Percentiles rank a stretch among this genome's conserved stretches.
Evolutionary conservation across 1,140 invertebrate species (phyloP).

Genomic region (Papilio machaon): DNA sequence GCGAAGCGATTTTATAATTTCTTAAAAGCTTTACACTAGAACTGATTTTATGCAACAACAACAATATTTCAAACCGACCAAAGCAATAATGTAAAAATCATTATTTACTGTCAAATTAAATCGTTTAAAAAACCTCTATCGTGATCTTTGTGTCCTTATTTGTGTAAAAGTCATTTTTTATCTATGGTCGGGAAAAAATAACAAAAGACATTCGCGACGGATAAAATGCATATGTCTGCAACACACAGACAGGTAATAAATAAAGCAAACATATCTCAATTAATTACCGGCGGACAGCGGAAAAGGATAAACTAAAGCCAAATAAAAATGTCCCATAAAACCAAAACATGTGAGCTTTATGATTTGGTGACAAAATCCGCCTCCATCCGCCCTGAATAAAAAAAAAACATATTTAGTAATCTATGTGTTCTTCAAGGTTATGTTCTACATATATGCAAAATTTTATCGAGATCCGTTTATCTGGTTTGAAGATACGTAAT

Average conservation of each 20-base stretch:
- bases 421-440: too few species aligned
- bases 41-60: background rate
- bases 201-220: constrained; percentile 41
- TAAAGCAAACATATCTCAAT: constrained; percentile 18
- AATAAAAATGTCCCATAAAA: constrained; percentile 1
- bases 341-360: background rate
- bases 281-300: constrained; percentile 6
- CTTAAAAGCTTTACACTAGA: too few species aligned
- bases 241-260: constrained; percentile 10
- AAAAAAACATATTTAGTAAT: too few species aligned
- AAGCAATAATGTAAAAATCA: constrained; percentile 51
- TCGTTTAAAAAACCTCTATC: constrained; percentile 54
- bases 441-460: too few species aligned
- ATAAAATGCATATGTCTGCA: constrained; percentile 17
- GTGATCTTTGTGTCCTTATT: constrained; percentile 64
- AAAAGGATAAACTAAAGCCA: background rate
- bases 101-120: constrained; percentile 62
- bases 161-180: constrained; percentile 70
- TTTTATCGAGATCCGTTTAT: too few species aligned
- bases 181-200: constrained; percentile 51
- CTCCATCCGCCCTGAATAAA: too few species aligned
- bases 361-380: background rate
- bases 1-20: too few species aligned
- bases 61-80: constrained; percentile 31
- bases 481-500: too few species aligned